These are phyloP conservation scores for Clistopyga incitator DNA, from an alignment of 2,888 invertebrate species.

Conservation along the genomic window DNA sequence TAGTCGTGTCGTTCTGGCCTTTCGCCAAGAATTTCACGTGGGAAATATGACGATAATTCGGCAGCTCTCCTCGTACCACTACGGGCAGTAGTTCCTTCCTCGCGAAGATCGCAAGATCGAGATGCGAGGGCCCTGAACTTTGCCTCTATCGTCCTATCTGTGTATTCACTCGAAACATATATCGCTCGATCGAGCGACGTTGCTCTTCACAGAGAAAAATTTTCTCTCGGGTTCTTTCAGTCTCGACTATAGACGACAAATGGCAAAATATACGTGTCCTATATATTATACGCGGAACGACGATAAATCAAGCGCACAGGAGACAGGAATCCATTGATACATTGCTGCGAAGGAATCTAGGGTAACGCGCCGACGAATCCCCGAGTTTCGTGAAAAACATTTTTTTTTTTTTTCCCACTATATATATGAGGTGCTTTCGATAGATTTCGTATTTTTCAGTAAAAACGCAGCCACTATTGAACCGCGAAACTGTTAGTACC, in stretches of 20 bases:
- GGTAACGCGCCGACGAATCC: slow-evolving; percentile 33
- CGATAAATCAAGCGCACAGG: slow-evolving; percentile 45
- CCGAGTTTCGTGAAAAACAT: slow-evolving; percentile 41
- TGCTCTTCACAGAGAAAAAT: neutral
- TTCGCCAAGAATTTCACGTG: slow-evolving; percentile 40
- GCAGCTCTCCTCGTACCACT: neutral
- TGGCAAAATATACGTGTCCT: neutral
- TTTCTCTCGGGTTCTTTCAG: neutral
- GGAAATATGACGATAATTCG: slow-evolving; percentile 51
- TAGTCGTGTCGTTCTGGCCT: slow-evolving; percentile 36
- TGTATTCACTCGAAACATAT: slow-evolving; percentile 3
- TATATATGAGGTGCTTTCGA: neutral
- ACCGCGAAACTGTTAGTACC: no score
- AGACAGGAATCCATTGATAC: slow-evolving; percentile 37
- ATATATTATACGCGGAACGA: slow-evolving; percentile 9
- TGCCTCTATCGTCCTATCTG: neutral
- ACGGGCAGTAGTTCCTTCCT: neutral
- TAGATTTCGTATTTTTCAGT: neutral
- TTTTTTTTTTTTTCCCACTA: slow-evolving; percentile 4
- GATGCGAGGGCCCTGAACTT: slow-evolving; percentile 24
- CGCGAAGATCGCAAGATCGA: neutral
- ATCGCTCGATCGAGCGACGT: neutral
- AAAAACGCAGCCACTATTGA: no score
- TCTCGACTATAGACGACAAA: neutral
- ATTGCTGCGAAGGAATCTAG: slow-evolving; percentile 2